Conservation (phyloP, 2,797 vertebrate genomes). For the Leptodactylus fallax region DNA sequence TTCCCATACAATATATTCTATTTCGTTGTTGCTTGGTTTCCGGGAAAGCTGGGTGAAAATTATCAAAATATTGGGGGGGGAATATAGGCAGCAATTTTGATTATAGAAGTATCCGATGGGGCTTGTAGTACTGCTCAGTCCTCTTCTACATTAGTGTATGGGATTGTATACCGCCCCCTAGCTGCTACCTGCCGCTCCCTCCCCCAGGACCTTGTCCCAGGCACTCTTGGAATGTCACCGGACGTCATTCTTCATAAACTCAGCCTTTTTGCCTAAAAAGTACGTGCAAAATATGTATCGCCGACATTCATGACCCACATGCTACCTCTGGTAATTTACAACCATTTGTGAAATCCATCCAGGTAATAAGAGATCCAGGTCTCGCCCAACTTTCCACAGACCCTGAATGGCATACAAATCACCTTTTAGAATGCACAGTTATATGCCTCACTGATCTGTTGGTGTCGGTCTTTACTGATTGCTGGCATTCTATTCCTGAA, state of each 20-base stretch:
- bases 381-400: not conserved
- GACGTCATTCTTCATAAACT: slow-evolving; percentile 30
- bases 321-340: not conserved
- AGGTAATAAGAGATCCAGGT: not conserved
- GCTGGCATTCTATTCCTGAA: too few relatives aligned
- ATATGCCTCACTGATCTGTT: too few relatives aligned
- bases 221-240: slow-evolving; percentile 34
- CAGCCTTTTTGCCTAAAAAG: not conserved
- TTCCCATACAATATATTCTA: too few relatives aligned
- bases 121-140: not conserved
- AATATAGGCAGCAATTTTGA: too few relatives aligned
- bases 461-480: not conserved
- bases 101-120: not conserved
- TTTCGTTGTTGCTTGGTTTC: too few relatives aligned
- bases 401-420: not conserved
- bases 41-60: too few relatives aligned
- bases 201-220: not conserved
- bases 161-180: not conserved
- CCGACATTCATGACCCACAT: not conserved
- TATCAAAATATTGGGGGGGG: too few relatives aligned
- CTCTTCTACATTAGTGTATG: not conserved
- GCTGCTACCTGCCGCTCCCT: not conserved
- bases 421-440: not conserved
- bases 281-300: not conserved
- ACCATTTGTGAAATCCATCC: too few relatives aligned